Evolutionary conservation across 2,888 invertebrate genomes (phyloP).

Genomic region (Halictus ligatus): DNA sequence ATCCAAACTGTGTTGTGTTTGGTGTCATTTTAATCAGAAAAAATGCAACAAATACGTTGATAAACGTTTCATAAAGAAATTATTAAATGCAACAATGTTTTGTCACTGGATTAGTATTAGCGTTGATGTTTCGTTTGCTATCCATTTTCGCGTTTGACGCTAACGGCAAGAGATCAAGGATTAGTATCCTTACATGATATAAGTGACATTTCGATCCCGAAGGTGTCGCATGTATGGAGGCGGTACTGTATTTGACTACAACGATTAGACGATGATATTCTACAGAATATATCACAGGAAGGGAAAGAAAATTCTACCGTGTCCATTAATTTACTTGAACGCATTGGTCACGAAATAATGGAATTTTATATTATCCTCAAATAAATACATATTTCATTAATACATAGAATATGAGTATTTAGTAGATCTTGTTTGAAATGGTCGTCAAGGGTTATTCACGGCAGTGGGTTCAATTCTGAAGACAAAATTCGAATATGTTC

Average conservation of each 20-base stretch:
- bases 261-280: background rate
- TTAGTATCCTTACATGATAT: background rate
- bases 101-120: background rate
- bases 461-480: background rate
- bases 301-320: background rate
- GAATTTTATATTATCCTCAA: too few species aligned
- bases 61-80: background rate
- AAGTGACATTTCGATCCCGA: background rate
- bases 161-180: slow-evolving; percentile 1
- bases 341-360: too few species aligned
- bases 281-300: background rate
- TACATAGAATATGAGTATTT: background rate
- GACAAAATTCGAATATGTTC: background rate
- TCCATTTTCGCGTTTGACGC: background rate
- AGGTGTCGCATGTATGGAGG: background rate
- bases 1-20: background rate
- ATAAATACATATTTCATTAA: too few species aligned
- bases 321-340: too few species aligned
- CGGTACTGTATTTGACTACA: background rate
- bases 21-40: background rate
- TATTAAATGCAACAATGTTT: background rate
- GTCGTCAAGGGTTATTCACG: background rate
- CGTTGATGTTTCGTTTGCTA: too few species aligned
- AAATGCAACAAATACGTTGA: background rate
- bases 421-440: background rate